Base-by-base conservation (phyloP, 2,797 vertebrate species). In the Danio kyathit region DNA sequence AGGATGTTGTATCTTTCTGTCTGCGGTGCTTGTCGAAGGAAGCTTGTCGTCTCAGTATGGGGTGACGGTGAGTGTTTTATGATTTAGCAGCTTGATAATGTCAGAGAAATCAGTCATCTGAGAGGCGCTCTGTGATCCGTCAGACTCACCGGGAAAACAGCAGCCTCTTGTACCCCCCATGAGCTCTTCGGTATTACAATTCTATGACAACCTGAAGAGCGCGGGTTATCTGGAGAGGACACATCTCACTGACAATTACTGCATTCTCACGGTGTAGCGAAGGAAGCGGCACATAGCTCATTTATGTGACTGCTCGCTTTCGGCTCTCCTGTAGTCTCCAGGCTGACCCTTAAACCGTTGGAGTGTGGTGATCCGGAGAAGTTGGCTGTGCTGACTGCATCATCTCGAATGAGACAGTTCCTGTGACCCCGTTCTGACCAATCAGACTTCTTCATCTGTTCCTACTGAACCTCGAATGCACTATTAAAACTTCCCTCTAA, bases 111-210 rank as follows among this genome's bases (percentile, higher is more conserved):
- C 63, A 84, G 72, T 84, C 70, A 80, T 66, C 60, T 73, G 72
- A 71, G 72, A 86, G 83, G 83, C 66, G 38, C 82, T 75, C 16
- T 79, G 84, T 86, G 79, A 88, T 89, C 85, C 85, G 86, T 88
- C 91, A 90, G 78, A 86, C 86, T 87, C 85, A 78, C 44, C 1
- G 73, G 59, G 84, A 70, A 60, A 83, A 83, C 86, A 86, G 87
- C 85, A 86, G 75, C 86, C 46, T 17, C 9, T 14, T 1, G 12
- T 16, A 56, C 21, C 51, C 51, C 40, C 65, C 41, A 38, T 44
- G 63, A 60, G 74, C 67, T 61, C 51, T 51, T 41, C 14, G 11
- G 69, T 21, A 48, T 77, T 59, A 73, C 48, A 64, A 73, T 70
- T 73, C 80, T 48, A 41, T 14, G 46, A 74, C 76, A 84, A 60